Base-by-base conservation (phyloP, 2,113 vertebrate species). In the Plecturocebus donacophilus region DNA sequence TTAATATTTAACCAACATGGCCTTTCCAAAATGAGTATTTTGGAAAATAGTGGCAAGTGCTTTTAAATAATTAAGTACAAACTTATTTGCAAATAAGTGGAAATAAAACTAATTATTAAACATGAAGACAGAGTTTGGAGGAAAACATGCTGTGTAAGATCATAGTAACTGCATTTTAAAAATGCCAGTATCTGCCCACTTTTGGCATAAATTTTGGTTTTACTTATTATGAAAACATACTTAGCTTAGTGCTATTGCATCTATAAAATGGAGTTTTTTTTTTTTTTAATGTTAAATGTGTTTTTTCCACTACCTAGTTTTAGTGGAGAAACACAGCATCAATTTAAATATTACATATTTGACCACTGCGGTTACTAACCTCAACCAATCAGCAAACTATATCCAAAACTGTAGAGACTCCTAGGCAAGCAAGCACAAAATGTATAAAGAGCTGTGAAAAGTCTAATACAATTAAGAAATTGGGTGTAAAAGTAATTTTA, bases 21-120 rank as follows among this genome's bases (percentile, higher is more conserved):
- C 19, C n/a, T 84, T 93, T 85, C 58, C 30, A 96, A 95, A 77
- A 61, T n/a, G 30, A 4, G 1, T 38, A 45, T 64, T 90, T 8
- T 64, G 61, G 27, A 64, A 64, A 32, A 64, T 64, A 13, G 8
- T 88, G 8, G 21, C 38, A 77, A 77, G 1, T 2, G 75, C 49
- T 71, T 71, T 91, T 66, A 68, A 90, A 93, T 86, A 84, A 95
- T 91, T 89, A 54, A 86, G 23, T 35, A 64, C 35, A 94, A 77
- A 32, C 11, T 30, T 12, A 40, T 45, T 91, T 49, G 68, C 14
- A 87, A 87, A 93, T 12, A 58, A 87, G 47, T 90, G 4, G 12
- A 82, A 38, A 70, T 42, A 35, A 70, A 20, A 45, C 4, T 71
- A 64, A 35, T 49, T 85, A 38, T 42, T 90, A 23, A 58, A 83